A percentile compares a stretch with the other conserved stretches of the same genome.
Evolutionary conservation across 2,113 vertebrate species (phyloP).

Genomic region (Gallinago paraguaiae): DNA sequence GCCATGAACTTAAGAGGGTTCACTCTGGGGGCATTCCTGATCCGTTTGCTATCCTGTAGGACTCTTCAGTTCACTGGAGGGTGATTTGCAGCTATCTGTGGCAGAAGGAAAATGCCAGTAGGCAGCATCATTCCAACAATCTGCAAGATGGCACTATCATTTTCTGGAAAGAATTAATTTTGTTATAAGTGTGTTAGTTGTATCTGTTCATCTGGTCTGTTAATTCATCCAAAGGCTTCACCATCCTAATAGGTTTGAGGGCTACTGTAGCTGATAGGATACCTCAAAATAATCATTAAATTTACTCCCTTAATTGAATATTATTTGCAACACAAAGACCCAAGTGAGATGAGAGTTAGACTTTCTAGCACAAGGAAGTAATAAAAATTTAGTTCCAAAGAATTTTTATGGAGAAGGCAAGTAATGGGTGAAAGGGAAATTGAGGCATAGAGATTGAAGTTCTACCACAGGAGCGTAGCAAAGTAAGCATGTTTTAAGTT

Average conservation of each 20-base stretch:
- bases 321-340: background rate
- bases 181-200: background rate
- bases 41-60: background rate
- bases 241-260: background rate
- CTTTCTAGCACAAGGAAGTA: background rate
- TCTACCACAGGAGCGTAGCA: background rate
- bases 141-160: slow-evolving; percentile 35
- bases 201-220: slow-evolving; percentile 37
- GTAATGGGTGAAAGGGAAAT: background rate
- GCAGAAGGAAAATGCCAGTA: slow-evolving; percentile 38
- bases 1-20: background rate
- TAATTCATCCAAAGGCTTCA: slow-evolving; percentile 27
- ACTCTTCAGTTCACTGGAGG: background rate
- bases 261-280: background rate
- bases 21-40: background rate
- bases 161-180: slow-evolving; percentile 39
- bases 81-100: background rate
- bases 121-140: slow-evolving; percentile 31
- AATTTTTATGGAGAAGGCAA: background rate
- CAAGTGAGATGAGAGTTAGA: background rate
- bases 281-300: background rate
- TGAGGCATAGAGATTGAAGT: background rate
- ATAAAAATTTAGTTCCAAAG: background rate
- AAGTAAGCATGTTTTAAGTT: background rate
- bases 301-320: background rate